These are phyloP conservation scores for Tenthredo livida DNA, from an alignment of 2,888 invertebrate species.

Conservation along the genomic window DNA sequence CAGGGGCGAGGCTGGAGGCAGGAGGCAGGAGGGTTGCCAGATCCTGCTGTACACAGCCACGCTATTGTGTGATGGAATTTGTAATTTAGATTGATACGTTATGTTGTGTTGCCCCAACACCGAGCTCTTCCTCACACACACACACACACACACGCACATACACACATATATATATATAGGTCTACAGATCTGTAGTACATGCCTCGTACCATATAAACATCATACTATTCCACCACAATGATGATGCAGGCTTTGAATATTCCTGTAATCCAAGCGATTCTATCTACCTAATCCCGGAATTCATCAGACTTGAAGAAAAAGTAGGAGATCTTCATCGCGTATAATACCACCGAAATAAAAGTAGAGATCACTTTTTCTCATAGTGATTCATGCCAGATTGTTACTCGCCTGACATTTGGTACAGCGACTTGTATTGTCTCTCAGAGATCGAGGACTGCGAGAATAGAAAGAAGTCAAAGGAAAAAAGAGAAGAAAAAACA, in stretches of 20 bases:
- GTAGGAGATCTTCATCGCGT: not conserved
- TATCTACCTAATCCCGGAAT: not conserved
- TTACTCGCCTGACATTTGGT: not conserved
- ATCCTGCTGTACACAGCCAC: slow-evolving; percentile 1
- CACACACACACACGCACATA: too few relatives aligned
- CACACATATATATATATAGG: slow-evolving; percentile 25
- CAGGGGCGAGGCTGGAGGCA: not conserved
- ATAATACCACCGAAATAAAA: not conserved
- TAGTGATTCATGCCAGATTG: not conserved
- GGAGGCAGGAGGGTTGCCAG: slow-evolving; percentile 8
- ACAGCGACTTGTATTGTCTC: not conserved
- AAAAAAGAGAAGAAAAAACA: not conserved
- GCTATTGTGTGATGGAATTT: slow-evolving; percentile 55
- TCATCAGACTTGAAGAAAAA: not conserved
- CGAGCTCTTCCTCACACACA: slow-evolving; percentile 52
- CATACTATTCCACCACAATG: not conserved
- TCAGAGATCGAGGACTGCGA: too few relatives aligned
- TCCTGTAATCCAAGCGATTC: not conserved
- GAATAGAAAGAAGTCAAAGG: too few relatives aligned
- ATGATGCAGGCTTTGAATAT: not conserved
- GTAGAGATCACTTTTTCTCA: not conserved
- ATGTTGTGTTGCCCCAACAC: slow-evolving; percentile 67
- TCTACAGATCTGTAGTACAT: not conserved
- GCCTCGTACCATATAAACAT: not conserved
- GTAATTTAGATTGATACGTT: slow-evolving; percentile 76